phyloP scores from a whole-genome alignment of 2,888 invertebrate species.

The Caenorhabditis wallacei region DNA sequence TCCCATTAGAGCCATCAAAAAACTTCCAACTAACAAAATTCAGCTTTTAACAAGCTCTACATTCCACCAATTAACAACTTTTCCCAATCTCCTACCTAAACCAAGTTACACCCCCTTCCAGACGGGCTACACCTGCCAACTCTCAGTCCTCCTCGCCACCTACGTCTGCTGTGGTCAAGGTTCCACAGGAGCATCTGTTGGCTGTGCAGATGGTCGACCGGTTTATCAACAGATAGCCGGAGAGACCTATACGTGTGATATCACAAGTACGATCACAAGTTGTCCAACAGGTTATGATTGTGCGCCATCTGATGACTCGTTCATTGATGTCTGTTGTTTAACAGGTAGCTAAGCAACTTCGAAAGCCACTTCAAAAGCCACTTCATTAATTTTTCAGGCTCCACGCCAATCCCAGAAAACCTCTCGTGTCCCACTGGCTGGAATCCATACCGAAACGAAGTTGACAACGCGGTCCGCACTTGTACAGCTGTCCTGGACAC shows the following conservation, averaged over 20 bases:
- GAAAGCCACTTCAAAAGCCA: background rate
- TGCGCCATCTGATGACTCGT: slow-evolving; percentile 70
- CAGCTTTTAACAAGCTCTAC: no score
- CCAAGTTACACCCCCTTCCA: slow-evolving; percentile 38
- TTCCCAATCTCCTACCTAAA: no score
- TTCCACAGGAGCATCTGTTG: slow-evolving; percentile 44
- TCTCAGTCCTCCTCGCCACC: slow-evolving; percentile 74
- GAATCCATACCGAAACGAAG: slow-evolving; percentile 71
- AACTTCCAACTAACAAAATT: no score
- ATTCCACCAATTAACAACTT: no score
- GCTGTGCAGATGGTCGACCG: slow-evolving; percentile 80
- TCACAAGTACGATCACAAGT: slow-evolving; percentile 62
- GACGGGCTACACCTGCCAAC: slow-evolving; percentile 78
- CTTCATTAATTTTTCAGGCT: no score
- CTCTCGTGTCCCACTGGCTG: slow-evolving; percentile 74
- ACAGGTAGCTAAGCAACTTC: slow-evolving; percentile 39
- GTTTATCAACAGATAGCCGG: slow-evolving; percentile 78
- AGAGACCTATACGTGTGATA: slow-evolving; percentile 72
- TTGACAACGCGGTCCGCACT: slow-evolving; percentile 62
- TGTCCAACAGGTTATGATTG: slow-evolving; percentile 80
- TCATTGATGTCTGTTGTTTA: slow-evolving; percentile 79
- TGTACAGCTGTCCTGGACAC: slow-evolving; percentile 69
- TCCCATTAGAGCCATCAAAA: no score
- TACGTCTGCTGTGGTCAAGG: slow-evolving; percentile 80
- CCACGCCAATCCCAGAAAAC: slow-evolving; percentile 63